Evolutionary conservation across 2,797 vertebrate species (phyloP), one percentile per base, ranked within the genome.

Genomic region (Chelidonichthys spinosus): DNA sequence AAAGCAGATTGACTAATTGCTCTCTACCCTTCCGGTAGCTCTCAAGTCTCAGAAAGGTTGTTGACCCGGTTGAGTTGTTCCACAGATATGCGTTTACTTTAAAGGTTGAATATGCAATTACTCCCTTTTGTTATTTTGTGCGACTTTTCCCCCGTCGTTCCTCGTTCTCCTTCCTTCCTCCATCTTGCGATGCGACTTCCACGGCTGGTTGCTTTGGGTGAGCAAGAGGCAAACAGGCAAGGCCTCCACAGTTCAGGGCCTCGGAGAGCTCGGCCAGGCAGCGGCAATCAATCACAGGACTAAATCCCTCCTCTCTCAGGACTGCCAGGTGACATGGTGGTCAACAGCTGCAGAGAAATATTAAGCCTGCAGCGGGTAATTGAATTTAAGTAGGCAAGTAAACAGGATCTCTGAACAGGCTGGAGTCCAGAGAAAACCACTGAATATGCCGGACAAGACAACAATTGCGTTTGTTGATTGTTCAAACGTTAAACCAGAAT

Each of bases 191-290:
- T 89, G 75, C 84, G 86, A 91, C 84, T 82, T 72, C 85, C 85
- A 87, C 25, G 87, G 89, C 87, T 91, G 89, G 90, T 91, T 92
- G 82, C 74, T 89, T 93, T 89, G 84, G 85, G 84, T 75, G 90
- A 89, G 80, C 74, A 37, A 25, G 72, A 68, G 80, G 80, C 84
- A 87, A 90, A 86, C 85, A 81, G 82, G 80, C 81, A 62, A 85
- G 83, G 85, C 75, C 65, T 73, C 85, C 84, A 91, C 88, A 89
- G 87, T 89, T 91, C 90, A 89, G 68, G 78, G 69, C 90, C 89
- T 88, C 9, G 11, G 86, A 91, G 91, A 91, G 88, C 81, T 74
- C 11, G 49, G 79, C 35, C 80, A 70, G 84, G 85, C 91, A 92
- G 83, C 79, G 68, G 85, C 84, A 79, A 93, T 94, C 92, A 90